phyloP scores from a whole-genome alignment of 1,140 invertebrate genomes.

The Diachasmimorpha longicaudata region DNA sequence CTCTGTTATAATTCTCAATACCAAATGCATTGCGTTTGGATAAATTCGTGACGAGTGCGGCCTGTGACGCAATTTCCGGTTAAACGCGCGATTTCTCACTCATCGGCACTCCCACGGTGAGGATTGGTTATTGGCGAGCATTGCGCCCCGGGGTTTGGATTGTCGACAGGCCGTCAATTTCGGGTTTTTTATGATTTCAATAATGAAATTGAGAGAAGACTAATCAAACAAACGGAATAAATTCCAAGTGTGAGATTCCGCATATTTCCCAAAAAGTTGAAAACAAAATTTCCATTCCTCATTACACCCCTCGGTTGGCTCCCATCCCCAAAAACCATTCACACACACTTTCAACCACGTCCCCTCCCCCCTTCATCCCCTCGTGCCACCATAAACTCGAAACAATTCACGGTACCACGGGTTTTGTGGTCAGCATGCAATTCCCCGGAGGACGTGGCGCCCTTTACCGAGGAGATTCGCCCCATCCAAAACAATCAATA shows the following conservation, averaged over 20 bases:
- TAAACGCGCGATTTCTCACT: slow-evolving; percentile 13
- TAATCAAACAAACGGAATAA: not conserved
- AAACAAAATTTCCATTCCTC: not conserved
- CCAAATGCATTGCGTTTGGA: not conserved
- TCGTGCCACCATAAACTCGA: too few species aligned
- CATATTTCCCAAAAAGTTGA: not conserved
- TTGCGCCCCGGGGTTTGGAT: not conserved
- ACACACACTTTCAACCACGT: not conserved
- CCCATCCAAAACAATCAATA: not conserved
- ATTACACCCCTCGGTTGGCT: too few species aligned
- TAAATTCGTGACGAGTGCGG: not conserved
- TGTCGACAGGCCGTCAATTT: not conserved
- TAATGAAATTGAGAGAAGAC: not conserved
- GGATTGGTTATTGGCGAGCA: not conserved
- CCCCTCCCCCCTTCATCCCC: not conserved
- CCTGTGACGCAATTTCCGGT: slow-evolving; percentile 6
- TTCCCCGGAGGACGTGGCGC: slow-evolving; percentile 3
- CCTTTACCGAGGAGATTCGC: slow-evolving; percentile 9
- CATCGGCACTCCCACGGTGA: not conserved
- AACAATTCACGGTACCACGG: not conserved
- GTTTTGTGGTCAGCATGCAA: slow-evolving; percentile 7
- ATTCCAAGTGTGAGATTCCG: too few species aligned
- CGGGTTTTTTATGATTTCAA: not conserved
- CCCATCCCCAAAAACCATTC: not conserved
- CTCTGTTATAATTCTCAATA: not conserved